Evolutionary conservation across 2,797 vertebrate genomes (phyloP), one percentile per base, ranked within the genome.

Genomic region (Eidolon dupreanum): DNA sequence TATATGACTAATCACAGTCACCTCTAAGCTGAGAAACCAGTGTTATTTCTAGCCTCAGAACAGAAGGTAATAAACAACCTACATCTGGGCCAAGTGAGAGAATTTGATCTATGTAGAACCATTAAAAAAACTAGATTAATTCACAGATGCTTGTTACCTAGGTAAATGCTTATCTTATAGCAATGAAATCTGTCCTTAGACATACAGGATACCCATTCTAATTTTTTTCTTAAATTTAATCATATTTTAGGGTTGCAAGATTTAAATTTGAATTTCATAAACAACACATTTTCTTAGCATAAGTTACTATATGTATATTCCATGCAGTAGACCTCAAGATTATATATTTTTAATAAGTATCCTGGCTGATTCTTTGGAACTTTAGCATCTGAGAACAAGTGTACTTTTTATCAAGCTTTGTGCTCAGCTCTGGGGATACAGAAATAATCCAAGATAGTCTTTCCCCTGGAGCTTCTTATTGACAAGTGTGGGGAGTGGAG

Each of bases 191-290:
- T 84, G 10, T 46, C 24, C 43, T 74, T 88, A 31, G 49, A 78
- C 1, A 1, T 33, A 59, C 1, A 6, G 19, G 26, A 6, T 26
- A 83, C 13, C 5, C 31, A 61, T 28, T 28, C 49, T 49, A 46
- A 49, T 16, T 49, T 49, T 49, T 49, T 16, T 49, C 8, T 75
- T 70, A 77, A 78, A 91, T 89, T 92, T 94, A 70, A 75, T 49
- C 16, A 53, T 61, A 2, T 63, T 8, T 94, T 51, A 77, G 11
- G 16, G 10, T 31, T 88, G 5, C 26, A 31, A 95, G 26, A 70
- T 78, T 95, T 71, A 94, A 94, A 83, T 24, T 12, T 82, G 28
- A 86, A 78, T 82, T 86, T 95, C 38, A 95, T 82, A 46, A 95
- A 33, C 5, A 81, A 74, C 2, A 63, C 0, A 11, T 43, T 59